phyloP scores from a whole-genome alignment of 2,797 vertebrate species.

The Gallinago stenura region DNA sequence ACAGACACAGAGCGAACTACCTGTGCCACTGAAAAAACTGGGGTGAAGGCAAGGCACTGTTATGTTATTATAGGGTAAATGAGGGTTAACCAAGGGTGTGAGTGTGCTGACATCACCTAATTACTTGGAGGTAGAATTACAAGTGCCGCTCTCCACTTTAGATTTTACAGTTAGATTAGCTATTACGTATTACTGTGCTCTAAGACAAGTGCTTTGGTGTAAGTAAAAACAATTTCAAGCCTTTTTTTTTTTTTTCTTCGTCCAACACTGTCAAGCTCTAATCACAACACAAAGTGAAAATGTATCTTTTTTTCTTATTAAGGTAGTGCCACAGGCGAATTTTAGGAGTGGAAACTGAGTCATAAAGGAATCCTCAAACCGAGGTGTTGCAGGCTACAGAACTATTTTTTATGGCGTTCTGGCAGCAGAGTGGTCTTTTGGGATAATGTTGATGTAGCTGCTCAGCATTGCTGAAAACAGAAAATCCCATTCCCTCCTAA shows the following conservation, averaged over 20 bases:
- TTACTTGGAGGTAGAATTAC: background rate
- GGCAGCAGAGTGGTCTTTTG: background rate
- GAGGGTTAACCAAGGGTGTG: background rate
- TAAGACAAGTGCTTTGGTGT: background rate
- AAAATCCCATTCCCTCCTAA: background rate
- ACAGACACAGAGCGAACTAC: rapidly evolving
- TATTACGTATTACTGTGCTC: background rate
- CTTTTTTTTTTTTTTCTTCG: background rate
- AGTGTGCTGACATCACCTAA: constrained; percentile 54
- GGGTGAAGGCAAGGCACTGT: background rate
- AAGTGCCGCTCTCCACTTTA: constrained; percentile 23
- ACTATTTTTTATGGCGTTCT: background rate
- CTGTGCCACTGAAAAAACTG: background rate
- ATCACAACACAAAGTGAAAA: background rate
- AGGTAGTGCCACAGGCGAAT: background rate
- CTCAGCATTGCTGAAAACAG: background rate
- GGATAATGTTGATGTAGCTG: background rate
- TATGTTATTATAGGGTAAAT: background rate
- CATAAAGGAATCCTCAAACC: background rate
- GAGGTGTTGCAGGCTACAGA: background rate
- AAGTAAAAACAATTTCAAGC: background rate
- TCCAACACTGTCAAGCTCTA: background rate
- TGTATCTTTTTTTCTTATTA: rapidly evolving
- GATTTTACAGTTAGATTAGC: constrained; percentile 70
- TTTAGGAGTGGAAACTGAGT: background rate